phyloP scores from a whole-genome alignment of 2,888 invertebrate species.

The Caenorhabditis sulstoni region DNA sequence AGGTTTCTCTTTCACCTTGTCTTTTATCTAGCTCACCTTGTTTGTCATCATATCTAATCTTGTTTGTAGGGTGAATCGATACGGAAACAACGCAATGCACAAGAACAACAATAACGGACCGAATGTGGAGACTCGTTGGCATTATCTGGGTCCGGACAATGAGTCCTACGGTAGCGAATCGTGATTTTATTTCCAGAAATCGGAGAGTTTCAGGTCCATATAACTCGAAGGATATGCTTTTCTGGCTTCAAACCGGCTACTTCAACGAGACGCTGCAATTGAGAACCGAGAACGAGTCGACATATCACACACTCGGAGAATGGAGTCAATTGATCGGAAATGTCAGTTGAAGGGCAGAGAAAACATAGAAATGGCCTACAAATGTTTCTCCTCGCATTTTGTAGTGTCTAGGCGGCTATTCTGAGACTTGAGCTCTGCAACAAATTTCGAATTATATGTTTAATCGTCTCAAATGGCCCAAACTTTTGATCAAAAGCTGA shows the following conservation, averaged over 20 bases:
- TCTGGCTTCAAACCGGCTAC: slow-evolving; percentile 90
- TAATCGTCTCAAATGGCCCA: no score
- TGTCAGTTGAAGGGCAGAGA: slow-evolving; percentile 14
- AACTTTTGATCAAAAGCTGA: no score
- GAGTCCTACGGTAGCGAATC: slow-evolving; percentile 54
- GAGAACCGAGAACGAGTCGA: slow-evolving; percentile 87
- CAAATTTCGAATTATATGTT: no score
- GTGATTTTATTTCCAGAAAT: neutral
- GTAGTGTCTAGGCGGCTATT: no score
- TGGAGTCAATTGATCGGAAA: slow-evolving; percentile 54
- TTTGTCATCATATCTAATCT: neutral
- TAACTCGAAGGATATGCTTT: slow-evolving; percentile 90
- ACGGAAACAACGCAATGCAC: slow-evolving; percentile 18
- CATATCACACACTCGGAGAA: slow-evolving; percentile 78
- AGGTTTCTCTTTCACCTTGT: neutral
- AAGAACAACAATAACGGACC: slow-evolving; percentile 43
- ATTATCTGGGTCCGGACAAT: slow-evolving; percentile 64
- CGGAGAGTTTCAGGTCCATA: slow-evolving; percentile 86
- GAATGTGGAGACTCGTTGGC: slow-evolving; percentile 58
- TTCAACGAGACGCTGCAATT: slow-evolving; percentile 90
- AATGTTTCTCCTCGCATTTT: no score
- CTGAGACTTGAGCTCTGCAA: no score
- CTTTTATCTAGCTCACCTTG: neutral
- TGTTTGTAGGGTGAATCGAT: slow-evolving; percentile 14
- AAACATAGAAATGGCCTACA: slow-evolving; percentile 1